Evolutionary conservation across 2,888 invertebrate species (phyloP).

Genomic region (Yponomeuta sedellus): DNA sequence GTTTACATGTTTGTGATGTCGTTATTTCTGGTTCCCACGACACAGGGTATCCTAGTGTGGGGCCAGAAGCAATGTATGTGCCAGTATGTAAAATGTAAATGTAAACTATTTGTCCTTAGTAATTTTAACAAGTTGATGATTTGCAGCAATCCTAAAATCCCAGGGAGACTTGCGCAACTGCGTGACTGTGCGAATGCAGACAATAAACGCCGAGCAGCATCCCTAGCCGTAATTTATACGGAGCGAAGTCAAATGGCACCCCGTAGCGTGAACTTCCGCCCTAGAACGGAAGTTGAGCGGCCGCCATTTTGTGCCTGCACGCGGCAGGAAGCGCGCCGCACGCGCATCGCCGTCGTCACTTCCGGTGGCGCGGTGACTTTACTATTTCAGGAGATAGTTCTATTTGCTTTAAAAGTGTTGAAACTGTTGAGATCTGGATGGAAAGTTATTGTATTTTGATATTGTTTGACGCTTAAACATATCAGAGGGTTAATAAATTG

Average conservation of each 20-base stretch:
- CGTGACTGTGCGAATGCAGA: slow-evolving; percentile 51
- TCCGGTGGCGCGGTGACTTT: slow-evolving; percentile 55
- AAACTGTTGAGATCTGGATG: slow-evolving; percentile 31
- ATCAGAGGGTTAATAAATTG: neutral
- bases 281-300: slow-evolving; percentile 53
- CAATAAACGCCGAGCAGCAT: slow-evolving; percentile 45
- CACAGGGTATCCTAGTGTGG: too few relatives aligned
- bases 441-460: slow-evolving; percentile 6
- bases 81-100: too few relatives aligned
- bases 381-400: slow-evolving; percentile 57
- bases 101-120: too few relatives aligned
- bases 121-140: too few relatives aligned
- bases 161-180: slow-evolving; percentile 7
- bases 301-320: slow-evolving; percentile 73
- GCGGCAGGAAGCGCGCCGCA: slow-evolving; percentile 68
- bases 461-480: neutral
- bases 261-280: slow-evolving; percentile 51
- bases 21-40: too few relatives aligned
- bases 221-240: slow-evolving; percentile 64
- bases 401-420: slow-evolving; percentile 37
- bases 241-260: slow-evolving; percentile 40
- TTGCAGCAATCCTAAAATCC: neutral
- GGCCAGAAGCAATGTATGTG: too few relatives aligned
- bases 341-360: slow-evolving; percentile 64
- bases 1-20: too few relatives aligned